A percentile compares a stretch with the other conserved stretches of the same genome.
Conservation (phyloP, 2,113 vertebrate genomes). For the Cyanoliseus patagonus region DNA sequence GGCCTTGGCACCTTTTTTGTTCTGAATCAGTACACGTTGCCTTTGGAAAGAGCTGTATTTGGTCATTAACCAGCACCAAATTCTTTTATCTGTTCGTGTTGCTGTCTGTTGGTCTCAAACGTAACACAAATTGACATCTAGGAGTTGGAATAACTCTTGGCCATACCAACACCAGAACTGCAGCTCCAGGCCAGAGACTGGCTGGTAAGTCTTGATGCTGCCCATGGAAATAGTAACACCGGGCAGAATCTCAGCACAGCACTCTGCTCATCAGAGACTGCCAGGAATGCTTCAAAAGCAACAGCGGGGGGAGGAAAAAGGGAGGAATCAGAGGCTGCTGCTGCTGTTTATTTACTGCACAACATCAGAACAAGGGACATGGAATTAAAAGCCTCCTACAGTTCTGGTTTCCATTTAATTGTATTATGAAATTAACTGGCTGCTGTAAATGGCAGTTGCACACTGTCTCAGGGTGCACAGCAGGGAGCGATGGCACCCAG, state of each 20-base stretch:
- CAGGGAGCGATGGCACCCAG: neutral
- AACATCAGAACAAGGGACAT: neutral
- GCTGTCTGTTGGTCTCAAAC: accelerated
- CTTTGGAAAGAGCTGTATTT: neutral
- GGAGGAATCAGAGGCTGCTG: neutral
- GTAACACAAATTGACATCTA: accelerated
- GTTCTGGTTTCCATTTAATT: neutral
- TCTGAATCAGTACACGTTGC: accelerated
- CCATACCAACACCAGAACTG: neutral
- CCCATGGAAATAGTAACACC: neutral
- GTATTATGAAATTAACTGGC: neutral
- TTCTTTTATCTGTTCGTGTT: neutral
- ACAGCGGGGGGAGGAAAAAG: accelerated
- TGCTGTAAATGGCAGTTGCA: neutral
- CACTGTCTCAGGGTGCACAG: neutral
- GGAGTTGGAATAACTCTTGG: neutral
- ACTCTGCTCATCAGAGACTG: neutral
- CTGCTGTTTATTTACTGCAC: neutral
- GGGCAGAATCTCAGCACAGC: neutral
- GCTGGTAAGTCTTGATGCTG: neutral
- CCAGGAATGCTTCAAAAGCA: neutral
- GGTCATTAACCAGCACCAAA: neutral
- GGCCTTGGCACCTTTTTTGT: neutral
- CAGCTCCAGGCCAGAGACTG: neutral
- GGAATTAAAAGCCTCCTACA: constrained; percentile 10